A percentile compares a stretch with the other conserved stretches of the same genome.
Evolutionary conservation across 2,797 vertebrate genomes (phyloP).

Genomic region (Diglossa cyanea): DNA sequence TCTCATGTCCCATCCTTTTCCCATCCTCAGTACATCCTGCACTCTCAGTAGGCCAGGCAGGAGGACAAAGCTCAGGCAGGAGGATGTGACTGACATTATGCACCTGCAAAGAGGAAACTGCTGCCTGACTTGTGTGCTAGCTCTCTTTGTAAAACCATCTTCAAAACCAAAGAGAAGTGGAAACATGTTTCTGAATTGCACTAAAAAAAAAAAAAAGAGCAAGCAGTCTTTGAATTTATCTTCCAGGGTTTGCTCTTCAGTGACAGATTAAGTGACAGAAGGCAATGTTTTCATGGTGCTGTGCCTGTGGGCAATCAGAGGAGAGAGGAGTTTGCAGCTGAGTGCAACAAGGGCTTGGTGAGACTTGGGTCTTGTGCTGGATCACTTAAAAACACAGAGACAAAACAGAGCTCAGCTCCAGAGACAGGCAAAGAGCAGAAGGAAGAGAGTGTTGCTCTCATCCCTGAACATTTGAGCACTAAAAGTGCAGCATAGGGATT

Average conservation of each 20-base stretch:
- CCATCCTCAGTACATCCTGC: background rate
- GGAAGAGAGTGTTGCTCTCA: background rate
- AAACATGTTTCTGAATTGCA: background rate
- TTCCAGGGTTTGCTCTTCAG: background rate
- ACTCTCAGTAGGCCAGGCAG: rapidly evolving
- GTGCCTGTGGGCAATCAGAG: background rate
- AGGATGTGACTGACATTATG: background rate
- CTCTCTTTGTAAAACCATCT: background rate
- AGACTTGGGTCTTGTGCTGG: background rate
- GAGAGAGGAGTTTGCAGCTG: background rate
- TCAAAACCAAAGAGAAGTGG: background rate
- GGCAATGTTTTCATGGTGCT: background rate
- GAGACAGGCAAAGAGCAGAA: background rate
- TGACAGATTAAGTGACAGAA: background rate
- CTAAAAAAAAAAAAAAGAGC: background rate
- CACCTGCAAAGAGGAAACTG: background rate
- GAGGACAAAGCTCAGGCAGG: background rate
- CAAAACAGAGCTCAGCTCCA: background rate
- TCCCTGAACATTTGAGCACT: background rate
- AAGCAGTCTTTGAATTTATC: background rate
- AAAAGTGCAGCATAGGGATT: background rate
- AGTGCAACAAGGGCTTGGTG: background rate
- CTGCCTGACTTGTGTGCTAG: background rate
- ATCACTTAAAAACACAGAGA: background rate
- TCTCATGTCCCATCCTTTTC: background rate